Percentiles rank a stretch among this genome's conserved stretches.
These are phyloP conservation scores for Cetonia aurata DNA, from an alignment of 2,888 invertebrate species.

Conservation along the genomic window DNA sequence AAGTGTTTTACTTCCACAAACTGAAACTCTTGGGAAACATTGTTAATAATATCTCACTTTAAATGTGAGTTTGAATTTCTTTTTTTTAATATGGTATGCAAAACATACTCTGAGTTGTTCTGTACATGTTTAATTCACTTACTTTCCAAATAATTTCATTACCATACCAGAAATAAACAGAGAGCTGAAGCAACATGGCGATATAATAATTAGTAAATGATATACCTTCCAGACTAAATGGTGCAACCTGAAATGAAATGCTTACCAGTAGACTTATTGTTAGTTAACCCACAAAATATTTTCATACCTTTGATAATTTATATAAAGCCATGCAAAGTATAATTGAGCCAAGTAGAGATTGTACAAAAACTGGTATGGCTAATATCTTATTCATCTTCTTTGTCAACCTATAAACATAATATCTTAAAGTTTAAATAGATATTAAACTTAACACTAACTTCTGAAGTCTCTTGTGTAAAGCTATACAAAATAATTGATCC, in stretches of 20 bases:
- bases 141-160: conserved; percentile 71
- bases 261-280: neutral
- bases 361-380: conserved; percentile 57
- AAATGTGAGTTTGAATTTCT: too few relatives aligned
- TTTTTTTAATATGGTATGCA: too few relatives aligned
- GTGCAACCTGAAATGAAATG: conserved; percentile 13
- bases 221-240: conserved; percentile 58
- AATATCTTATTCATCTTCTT: conserved; percentile 59
- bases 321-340: conserved; percentile 64
- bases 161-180: conserved; percentile 72
- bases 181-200: conserved; percentile 69
- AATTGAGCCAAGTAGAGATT: conserved; percentile 60
- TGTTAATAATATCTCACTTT: too few relatives aligned
- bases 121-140: conserved; percentile 37
- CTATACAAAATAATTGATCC: conserved; percentile 46
- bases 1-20: too few relatives aligned
- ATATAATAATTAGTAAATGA: conserved; percentile 68
- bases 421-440: too few relatives aligned
- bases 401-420: conserved; percentile 53
- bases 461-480: conserved; percentile 50
- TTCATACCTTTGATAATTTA: conserved; percentile 60
- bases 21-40: too few relatives aligned
- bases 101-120: too few relatives aligned
- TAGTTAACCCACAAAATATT: neutral
- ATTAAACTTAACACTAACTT: conserved; percentile 43